Percentiles rank a stretch among this genome's conserved stretches.
Evolutionary conservation across 2,888 invertebrate species (phyloP).

Genomic region (Ophioninae sp.): DNA sequence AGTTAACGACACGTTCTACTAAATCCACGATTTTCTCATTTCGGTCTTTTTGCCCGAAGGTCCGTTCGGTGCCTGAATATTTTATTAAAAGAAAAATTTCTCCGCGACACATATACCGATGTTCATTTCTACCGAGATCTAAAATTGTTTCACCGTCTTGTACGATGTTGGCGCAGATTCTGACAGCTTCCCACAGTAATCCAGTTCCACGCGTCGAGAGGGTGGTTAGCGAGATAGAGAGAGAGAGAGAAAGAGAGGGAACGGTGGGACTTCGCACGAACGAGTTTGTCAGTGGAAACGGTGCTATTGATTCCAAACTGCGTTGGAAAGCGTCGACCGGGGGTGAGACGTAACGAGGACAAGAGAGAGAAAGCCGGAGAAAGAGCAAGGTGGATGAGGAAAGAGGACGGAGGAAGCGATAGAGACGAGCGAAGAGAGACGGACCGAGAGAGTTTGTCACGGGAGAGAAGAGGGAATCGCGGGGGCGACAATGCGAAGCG

Average conservation of each 20-base stretch:
- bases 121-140: slow-evolving; percentile 35
- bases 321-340: slow-evolving; percentile 67
- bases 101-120: not conserved
- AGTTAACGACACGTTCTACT: too few relatives aligned
- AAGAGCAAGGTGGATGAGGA: slow-evolving; percentile 22
- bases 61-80: not conserved
- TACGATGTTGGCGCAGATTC: slow-evolving; percentile 65
- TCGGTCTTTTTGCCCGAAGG: too few relatives aligned
- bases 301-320: slow-evolving; percentile 76
- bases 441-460: slow-evolving; percentile 44
- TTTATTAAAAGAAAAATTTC: not conserved
- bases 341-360: slow-evolving; percentile 51
- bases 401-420: slow-evolving; percentile 15
- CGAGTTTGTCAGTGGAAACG: slow-evolving; percentile 75
- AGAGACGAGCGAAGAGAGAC: slow-evolving; percentile 44
- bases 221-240: slow-evolving; percentile 59
- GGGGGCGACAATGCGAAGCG: slow-evolving; percentile 71
- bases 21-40: too few relatives aligned
- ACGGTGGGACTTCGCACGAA: slow-evolving; percentile 65
- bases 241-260: slow-evolving; percentile 53
- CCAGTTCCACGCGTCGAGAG: slow-evolving; percentile 69
- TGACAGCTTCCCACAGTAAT: slow-evolving; percentile 72
- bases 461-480: slow-evolving; percentile 44
- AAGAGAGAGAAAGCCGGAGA: slow-evolving; percentile 27
- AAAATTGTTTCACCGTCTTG: slow-evolving; percentile 49